Conservation (phyloP, 1,140 invertebrate genomes). For the Paramacrobiotus metropolitanus region DNA sequence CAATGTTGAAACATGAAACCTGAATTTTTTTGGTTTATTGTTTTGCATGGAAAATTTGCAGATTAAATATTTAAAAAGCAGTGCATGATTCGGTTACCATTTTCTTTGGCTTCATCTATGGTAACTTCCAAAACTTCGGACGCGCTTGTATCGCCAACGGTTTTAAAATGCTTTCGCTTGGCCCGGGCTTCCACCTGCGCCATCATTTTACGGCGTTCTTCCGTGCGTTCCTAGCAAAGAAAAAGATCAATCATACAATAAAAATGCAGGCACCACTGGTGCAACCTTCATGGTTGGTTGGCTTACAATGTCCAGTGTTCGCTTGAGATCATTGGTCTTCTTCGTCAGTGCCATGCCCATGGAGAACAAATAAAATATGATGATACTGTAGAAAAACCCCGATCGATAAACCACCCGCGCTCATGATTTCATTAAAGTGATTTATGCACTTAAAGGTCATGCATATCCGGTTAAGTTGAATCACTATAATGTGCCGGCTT, state of each 20-base stretch:
- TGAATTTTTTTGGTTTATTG: no score
- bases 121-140: background rate
- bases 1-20: no score
- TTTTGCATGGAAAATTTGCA: no score
- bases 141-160: background rate
- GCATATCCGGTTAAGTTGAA: no score
- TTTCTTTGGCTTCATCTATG: background rate
- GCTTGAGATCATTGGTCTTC: background rate
- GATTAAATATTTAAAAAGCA: no score
- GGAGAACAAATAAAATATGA: background rate
- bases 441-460: no score
- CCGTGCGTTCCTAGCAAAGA: background rate
- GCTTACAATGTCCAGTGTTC: background rate
- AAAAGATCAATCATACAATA: background rate
- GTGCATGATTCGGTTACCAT: background rate
- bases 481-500: background rate
- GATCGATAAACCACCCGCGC: background rate
- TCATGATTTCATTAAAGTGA: background rate
- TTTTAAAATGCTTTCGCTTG: background rate
- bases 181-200: background rate
- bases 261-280: background rate
- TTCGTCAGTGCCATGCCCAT: background rate
- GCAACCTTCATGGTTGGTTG: background rate
- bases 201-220: slow-evolving; percentile 2
- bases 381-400: background rate